Evolutionary conservation across 2,888 invertebrate genomes (phyloP), one percentile per base, ranked within the genome.

Genomic region (Cephus nigrinus): DNA sequence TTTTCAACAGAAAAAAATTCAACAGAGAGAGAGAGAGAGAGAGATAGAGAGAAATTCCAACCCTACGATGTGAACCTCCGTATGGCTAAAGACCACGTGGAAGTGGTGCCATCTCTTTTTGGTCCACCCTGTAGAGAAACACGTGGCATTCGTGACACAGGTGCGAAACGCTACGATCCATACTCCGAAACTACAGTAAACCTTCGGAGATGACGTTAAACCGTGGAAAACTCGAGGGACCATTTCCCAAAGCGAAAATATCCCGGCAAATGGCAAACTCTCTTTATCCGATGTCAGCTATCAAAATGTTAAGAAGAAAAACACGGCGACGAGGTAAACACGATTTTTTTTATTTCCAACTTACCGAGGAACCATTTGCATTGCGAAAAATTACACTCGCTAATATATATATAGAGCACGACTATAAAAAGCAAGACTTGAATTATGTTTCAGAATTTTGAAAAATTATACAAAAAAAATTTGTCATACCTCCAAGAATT

Each of bases 401-500:
- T 55, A 23, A 55, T 23, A 23, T 5, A 40, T 40, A 12, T 0
- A 12, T 35, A 35, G 3, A 3, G 0, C 40, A 40, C 40, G 23
- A 40, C 40, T 40, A 40, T 5, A 40, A 15, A 15, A 23, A 23
- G 23, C 23, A 40, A 23, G 5, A 23, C 23, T 40, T 4, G 4
- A 15, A 15, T 15, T 36, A 36, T 0, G 5, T 40, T 15, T 5
- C 0, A 40, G 15, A 15, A 40, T 40, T 40, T 40, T 5, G 0
- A 15, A 40, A 40, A 40, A 15, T 40, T 5, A 40, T 40, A 15
- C 4, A 40, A 55, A 23, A 23, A 55, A 55, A 55, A 9, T 1
- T 9, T 23, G 2, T 55, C 55, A 71, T 55, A 69, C 36, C 75
- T 73, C 68, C 69, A 76, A 68, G 78, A 78, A 79, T 75, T 68